These are phyloP conservation scores for Homalodisca vitripennis DNA, from an alignment of 1,140 invertebrate species.

Conservation along the genomic window DNA sequence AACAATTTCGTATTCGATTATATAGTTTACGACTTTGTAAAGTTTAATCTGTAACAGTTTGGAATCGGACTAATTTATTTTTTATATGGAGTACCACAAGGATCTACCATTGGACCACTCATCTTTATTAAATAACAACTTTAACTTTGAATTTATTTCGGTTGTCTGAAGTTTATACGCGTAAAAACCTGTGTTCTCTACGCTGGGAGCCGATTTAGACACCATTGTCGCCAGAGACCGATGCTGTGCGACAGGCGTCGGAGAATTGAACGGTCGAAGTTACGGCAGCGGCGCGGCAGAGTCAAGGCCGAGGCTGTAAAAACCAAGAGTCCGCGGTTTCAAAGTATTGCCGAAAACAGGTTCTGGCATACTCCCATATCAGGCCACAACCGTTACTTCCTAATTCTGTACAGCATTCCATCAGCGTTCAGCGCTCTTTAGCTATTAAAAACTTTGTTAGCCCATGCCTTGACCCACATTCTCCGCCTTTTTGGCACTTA, in stretches of 20 bases:
- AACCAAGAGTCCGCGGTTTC: slow-evolving; percentile 13
- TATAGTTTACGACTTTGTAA: too few relatives aligned
- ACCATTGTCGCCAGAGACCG: not conserved
- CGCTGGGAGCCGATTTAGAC: too few relatives aligned
- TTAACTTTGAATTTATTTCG: too few relatives aligned
- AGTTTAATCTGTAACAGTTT: too few relatives aligned
- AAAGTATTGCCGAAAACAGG: slow-evolving; percentile 25
- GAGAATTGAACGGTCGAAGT: slow-evolving; percentile 17
- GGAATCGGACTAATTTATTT: too few relatives aligned
- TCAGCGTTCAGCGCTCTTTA: not conserved
- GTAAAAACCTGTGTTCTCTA: too few relatives aligned
- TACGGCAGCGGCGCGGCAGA: not conserved
- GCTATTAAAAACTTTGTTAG: slow-evolving; percentile 7
- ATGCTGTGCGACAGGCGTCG: not conserved
- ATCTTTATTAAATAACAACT: too few relatives aligned
- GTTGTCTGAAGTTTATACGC: too few relatives aligned
- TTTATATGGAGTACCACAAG: too few relatives aligned
- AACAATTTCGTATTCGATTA: too few relatives aligned
- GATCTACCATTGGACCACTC: too few relatives aligned
- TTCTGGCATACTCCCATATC: slow-evolving; percentile 1
- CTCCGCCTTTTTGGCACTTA: not conserved
- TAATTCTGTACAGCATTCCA: slow-evolving; percentile 15
- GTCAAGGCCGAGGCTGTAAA: slow-evolving; percentile 10
- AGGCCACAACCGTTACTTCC: slow-evolving; percentile 9
- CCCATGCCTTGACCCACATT: not conserved